Conservation (phyloP, 2,113 vertebrate genomes). For the Tapirus terrestris region DNA sequence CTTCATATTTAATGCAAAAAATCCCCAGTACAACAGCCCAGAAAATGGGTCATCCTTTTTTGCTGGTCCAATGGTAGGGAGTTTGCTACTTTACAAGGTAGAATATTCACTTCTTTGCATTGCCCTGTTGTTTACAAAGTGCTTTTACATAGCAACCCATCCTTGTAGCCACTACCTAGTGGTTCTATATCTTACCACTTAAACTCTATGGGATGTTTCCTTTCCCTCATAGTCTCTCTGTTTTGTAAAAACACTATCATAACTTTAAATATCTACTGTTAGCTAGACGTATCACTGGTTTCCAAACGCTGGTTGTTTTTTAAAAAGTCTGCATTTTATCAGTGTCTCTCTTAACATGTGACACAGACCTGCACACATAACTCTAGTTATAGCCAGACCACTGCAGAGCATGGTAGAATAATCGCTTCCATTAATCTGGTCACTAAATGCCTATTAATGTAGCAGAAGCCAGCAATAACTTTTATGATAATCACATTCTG, state of each 20-base stretch:
- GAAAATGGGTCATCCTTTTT: not conserved
- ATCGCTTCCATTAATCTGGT: conserved; percentile 51
- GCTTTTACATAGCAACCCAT: not conserved
- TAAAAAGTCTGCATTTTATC: not conserved
- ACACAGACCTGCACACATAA: not conserved
- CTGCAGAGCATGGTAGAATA: not conserved
- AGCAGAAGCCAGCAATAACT: conserved; percentile 46
- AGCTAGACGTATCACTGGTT: not conserved
- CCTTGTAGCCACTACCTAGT: not conserved
- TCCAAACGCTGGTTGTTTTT: not conserved
- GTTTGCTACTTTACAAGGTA: not conserved
- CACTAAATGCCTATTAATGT: conserved; percentile 61
- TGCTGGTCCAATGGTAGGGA: not conserved
- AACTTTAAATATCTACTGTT: not conserved
- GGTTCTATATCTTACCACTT: not conserved
- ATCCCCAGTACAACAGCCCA: accelerated
- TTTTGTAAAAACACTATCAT: not conserved
- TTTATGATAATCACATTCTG: conserved; percentile 60
- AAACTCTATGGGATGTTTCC: not conserved
- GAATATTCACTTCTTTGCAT: not conserved
- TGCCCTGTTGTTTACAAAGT: not conserved
- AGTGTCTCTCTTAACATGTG: not conserved
- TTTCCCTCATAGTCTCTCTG: not conserved
- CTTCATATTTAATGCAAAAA: not conserved
- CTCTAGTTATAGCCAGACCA: not conserved